Conservation (phyloP, 92 coral and sea anemone species). For the Siderastrea siderea region DNA sequence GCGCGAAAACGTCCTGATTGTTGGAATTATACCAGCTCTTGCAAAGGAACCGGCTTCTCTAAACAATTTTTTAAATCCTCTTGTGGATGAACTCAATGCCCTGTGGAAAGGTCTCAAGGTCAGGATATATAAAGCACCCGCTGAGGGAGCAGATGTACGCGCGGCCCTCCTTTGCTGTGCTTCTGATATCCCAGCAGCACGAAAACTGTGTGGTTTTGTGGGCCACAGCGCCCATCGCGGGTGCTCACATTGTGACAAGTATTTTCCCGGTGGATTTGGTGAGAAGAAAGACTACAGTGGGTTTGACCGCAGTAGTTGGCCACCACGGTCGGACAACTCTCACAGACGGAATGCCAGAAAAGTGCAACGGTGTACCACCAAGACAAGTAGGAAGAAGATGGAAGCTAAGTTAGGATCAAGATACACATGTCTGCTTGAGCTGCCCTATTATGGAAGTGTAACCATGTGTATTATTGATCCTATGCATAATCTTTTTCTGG, state of each 20-base stretch:
- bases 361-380: conserved; percentile 54
- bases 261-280: too few relatives aligned
- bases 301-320: conserved; percentile 69
- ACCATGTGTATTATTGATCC: conserved; percentile 30
- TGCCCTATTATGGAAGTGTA: conserved; percentile 4
- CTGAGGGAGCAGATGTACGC: conserved; percentile 22
- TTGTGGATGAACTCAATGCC: conserved; percentile 58
- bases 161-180: conserved; percentile 75
- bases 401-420: conserved; percentile 4
- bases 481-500: conserved; percentile 12
- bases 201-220: conserved; percentile 78
- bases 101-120: conserved; percentile 67
- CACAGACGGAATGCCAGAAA: conserved; percentile 60
- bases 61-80: conserved; percentile 55
- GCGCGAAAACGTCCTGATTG: conserved; percentile 37
- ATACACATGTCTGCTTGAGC: not conserved
- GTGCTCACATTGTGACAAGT: conserved; percentile 62
- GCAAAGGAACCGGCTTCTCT: conserved; percentile 55
- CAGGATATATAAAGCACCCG: conserved; percentile 5
- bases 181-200: conserved; percentile 75
- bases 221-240: conserved; percentile 65
- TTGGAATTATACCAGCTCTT: conserved; percentile 70
- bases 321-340: conserved; percentile 44
- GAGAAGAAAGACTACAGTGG: conserved; percentile 47
- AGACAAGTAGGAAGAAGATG: conserved; percentile 32